These are phyloP conservation scores for Apamea monoglypha DNA, from an alignment of 2,888 invertebrate genomes.

Conservation along the genomic window DNA sequence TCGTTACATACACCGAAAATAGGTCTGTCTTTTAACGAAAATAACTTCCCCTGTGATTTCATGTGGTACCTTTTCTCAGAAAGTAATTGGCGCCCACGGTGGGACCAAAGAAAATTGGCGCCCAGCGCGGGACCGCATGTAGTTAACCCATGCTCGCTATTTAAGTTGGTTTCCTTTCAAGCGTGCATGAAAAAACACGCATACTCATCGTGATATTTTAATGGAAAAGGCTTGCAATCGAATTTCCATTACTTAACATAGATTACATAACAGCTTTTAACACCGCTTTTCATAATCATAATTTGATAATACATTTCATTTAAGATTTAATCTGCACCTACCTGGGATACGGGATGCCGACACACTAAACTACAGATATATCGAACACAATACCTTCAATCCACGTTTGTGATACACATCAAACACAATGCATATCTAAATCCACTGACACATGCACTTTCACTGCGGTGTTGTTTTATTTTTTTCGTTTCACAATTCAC, in stretches of 20 bases:
- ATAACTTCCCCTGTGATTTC: slow-evolving; percentile 35
- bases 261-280: slow-evolving; percentile 55
- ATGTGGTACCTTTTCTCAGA: slow-evolving; percentile 35
- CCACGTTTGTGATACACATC: slow-evolving; percentile 75
- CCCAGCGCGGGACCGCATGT: slow-evolving; percentile 68
- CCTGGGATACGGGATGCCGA: slow-evolving; percentile 68
- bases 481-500: slow-evolving; percentile 82
- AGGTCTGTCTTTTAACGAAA: slow-evolving; percentile 44
- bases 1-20: slow-evolving; percentile 49
- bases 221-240: slow-evolving; percentile 63
- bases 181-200: slow-evolving; percentile 68
- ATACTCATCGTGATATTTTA: slow-evolving; percentile 69
- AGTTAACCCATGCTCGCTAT: slow-evolving; percentile 69
- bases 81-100: slow-evolving; percentile 66
- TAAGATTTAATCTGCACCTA: slow-evolving; percentile 67
- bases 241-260: slow-evolving; percentile 63
- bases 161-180: slow-evolving; percentile 71
- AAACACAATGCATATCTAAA: slow-evolving; percentile 76
- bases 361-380: slow-evolving; percentile 64
- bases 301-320: slow-evolving; percentile 57
- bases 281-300: slow-evolving; percentile 45
- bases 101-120: slow-evolving; percentile 69
- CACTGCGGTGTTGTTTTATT: slow-evolving; percentile 70
- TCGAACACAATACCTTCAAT: slow-evolving; percentile 69
- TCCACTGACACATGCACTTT: slow-evolving; percentile 81